A percentile compares a stretch with the other conserved stretches of the same genome.
Conservation (phyloP, 1,140 invertebrate genomes). For the Dendroctonus valens region DNA sequence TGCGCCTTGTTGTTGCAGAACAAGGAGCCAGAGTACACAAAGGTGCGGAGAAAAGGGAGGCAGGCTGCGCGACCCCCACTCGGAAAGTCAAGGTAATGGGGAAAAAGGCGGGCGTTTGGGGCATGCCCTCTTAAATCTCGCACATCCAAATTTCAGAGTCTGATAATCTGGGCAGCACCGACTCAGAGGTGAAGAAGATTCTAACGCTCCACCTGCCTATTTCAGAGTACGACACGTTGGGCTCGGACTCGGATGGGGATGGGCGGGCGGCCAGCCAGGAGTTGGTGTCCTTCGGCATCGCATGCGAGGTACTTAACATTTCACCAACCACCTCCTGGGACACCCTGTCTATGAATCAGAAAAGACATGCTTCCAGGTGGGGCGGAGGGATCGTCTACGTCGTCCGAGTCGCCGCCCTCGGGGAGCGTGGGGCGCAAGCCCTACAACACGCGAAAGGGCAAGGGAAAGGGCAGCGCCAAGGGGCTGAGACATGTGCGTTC, state of each 20-base stretch:
- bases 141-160: slow-evolving; percentile 66
- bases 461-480: slow-evolving; percentile 56
- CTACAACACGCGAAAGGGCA: slow-evolving; percentile 63
- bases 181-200: slow-evolving; percentile 86
- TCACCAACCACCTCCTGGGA: too few species aligned
- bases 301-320: slow-evolving; percentile 53
- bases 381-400: slow-evolving; percentile 69
- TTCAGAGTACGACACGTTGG: slow-evolving; percentile 81
- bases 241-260: slow-evolving; percentile 72
- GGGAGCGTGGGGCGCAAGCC: slow-evolving; percentile 62
- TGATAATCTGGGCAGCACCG: slow-evolving; percentile 81
- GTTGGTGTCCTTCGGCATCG: slow-evolving; percentile 59
- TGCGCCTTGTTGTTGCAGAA: slow-evolving; percentile 54
- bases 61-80: slow-evolving; percentile 70
- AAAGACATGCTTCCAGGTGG: slow-evolving; percentile 41
- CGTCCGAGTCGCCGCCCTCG: slow-evolving; percentile 64
- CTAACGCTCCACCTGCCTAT: slow-evolving; percentile 83
- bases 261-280: slow-evolving; percentile 55
- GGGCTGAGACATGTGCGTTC: slow-evolving; percentile 65
- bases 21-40: slow-evolving; percentile 78
- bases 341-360: not conserved
- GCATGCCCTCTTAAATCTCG: not conserved
- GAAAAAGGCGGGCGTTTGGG: not conserved
- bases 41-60: slow-evolving; percentile 79
- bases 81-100: slow-evolving; percentile 72